These are phyloP conservation scores for Heterodera filipjevi DNA, from an alignment of 2,888 invertebrate species.

Conservation along the genomic window DNA sequence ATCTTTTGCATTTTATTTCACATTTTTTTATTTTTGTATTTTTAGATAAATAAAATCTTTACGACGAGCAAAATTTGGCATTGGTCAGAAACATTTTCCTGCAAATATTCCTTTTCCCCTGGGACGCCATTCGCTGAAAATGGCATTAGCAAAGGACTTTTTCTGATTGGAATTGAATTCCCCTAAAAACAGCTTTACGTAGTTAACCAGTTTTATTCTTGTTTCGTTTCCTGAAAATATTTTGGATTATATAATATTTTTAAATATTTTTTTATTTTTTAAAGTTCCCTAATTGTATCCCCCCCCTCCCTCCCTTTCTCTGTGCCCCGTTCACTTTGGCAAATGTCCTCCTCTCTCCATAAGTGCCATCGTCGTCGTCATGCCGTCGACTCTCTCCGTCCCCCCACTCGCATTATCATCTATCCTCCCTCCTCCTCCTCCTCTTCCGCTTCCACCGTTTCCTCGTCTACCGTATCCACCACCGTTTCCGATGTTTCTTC, in stretches of 20 bases:
- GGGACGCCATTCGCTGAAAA: background rate
- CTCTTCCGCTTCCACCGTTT: background rate
- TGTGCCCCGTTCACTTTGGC: too few relatives aligned
- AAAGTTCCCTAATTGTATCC: too few relatives aligned
- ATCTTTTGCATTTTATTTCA: too few relatives aligned
- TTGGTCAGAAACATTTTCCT: background rate
- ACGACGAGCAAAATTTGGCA: too few relatives aligned
- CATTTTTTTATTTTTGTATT: background rate
- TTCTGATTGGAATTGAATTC: background rate
- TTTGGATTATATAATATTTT: too few relatives aligned
- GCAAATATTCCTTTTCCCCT: background rate
- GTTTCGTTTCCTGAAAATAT: background rate
- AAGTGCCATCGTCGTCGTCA: background rate
- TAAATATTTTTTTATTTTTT: too few relatives aligned
- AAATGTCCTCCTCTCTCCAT: background rate
- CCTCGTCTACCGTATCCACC: background rate
- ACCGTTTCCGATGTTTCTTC: background rate
- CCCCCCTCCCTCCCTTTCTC: too few relatives aligned
- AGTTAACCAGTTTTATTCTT: background rate
- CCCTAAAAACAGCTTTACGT: background rate
- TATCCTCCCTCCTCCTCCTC: conserved; percentile 19
- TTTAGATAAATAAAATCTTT: too few relatives aligned
- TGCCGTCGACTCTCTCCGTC: background rate
- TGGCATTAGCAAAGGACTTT: background rate
- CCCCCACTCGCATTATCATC: conserved; percentile 8